Evolutionary conservation across 2,797 vertebrate species (phyloP), one percentile per base, ranked within the genome.

Genomic region (Intellagama lesueurii): DNA sequence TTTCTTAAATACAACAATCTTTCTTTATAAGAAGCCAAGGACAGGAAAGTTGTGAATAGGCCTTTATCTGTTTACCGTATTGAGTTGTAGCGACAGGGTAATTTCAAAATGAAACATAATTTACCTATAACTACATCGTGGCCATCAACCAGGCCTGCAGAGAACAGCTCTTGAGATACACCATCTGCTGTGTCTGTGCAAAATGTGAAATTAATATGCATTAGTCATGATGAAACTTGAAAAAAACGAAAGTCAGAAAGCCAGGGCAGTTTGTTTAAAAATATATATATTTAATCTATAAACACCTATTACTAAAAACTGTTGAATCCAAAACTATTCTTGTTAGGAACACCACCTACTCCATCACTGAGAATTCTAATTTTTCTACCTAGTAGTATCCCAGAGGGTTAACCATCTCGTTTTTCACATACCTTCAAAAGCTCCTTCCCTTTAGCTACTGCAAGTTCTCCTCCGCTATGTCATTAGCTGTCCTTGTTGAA

Each of bases 111-210:
- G 79, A 96, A 97, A 97, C 95, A 93, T 95, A 94, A 96, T 96
- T 98, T 99, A 99, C 99, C 99, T 96, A 99, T 97, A 96, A 98
- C 97, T 95, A 99, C 98, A 97, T 99, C 99, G 49, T 97, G 98
- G 89, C 98, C 98, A 87, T 98, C 98, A 95, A 99, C 99, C 92
- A 99, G 97, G 95, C 99, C 99, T 86, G 99, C 99, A 32, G 99
- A 99, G 97, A 98, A 98, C 94, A 99, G 98, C 95, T 99, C 99
- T 97, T 99, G 99, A 96, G 99, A 99, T 96, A 99, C 99, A 7
- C 99, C 99, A 92, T 99, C 98, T 95, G 99, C 98, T 7, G 99
- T 99, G 96, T 99, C 99, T 99, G 96, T 95, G 89, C 96, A 95
- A 96, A 90, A 96, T 91, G 94, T 92, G 92, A 96, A 96, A 97